Percentiles rank a stretch among this genome's conserved stretches.
These are phyloP conservation scores for Galleria mellonella DNA, from an alignment of 1,140 invertebrate species.

Conservation along the genomic window DNA sequence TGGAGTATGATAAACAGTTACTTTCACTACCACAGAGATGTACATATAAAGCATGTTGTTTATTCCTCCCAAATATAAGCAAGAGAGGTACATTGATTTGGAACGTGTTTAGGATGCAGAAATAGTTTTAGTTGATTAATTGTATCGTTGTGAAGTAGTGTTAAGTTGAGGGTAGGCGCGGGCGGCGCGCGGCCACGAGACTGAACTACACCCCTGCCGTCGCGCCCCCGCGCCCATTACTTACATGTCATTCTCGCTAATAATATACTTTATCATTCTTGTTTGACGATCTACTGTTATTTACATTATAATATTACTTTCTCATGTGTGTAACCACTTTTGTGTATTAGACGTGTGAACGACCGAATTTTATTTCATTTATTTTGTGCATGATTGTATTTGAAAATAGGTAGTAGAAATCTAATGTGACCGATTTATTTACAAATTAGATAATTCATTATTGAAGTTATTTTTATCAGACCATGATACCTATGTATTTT, in stretches of 20 bases:
- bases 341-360: constrained; percentile 58
- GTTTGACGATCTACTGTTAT: constrained; percentile 61
- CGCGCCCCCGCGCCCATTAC: constrained; percentile 37
- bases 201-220: constrained; percentile 66
- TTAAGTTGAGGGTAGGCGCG: constrained; percentile 50
- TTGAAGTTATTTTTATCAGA: too few relatives aligned
- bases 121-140: constrained; percentile 68
- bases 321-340: constrained; percentile 59
- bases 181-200: constrained; percentile 53
- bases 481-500: too few relatives aligned
- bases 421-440: too few relatives aligned
- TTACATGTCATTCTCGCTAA: constrained; percentile 50
- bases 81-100: constrained; percentile 52
- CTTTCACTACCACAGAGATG: constrained; percentile 40
- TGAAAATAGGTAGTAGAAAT: constrained; percentile 2
- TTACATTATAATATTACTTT: constrained; percentile 51
- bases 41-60: constrained; percentile 59
- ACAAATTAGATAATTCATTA: too few relatives aligned
- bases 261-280: constrained; percentile 48
- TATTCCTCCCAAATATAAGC: constrained; percentile 59
- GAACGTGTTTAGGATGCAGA: constrained; percentile 54
- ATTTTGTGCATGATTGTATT: constrained; percentile 42
- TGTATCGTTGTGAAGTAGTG: constrained; percentile 63
- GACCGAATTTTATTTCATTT: constrained; percentile 43
- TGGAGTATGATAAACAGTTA: constrained; percentile 25